Percentiles rank a stretch among this genome's conserved stretches.
phyloP scores from a whole-genome alignment of 2,797 vertebrate species.

The Centroberyx gerrardi region DNA sequence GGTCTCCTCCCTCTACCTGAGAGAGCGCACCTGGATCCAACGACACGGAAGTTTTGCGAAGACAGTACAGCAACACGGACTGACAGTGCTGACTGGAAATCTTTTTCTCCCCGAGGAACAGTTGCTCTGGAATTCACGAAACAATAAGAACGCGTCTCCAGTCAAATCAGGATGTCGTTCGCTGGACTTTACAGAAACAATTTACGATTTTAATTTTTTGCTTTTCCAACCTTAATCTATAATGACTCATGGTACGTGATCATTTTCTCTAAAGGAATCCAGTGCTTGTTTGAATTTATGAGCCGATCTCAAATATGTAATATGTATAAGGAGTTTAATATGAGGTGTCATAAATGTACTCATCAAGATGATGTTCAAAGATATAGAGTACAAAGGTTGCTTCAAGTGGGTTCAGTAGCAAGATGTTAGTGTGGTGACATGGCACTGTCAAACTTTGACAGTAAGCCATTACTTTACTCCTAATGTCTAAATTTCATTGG shows the following conservation, averaged over 20 bases:
- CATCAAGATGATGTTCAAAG: no score
- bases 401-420: no score
- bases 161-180: constrained; percentile 56
- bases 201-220: not conserved
- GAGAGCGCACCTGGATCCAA: constrained; percentile 87
- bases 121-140: constrained; percentile 11
- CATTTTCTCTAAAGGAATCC: constrained; percentile 35
- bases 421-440: not conserved
- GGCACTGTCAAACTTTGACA: not conserved
- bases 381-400: no score
- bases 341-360: not conserved
- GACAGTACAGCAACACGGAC: constrained; percentile 11
- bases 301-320: not conserved
- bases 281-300: not conserved
- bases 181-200: not conserved
- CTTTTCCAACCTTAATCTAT: constrained; percentile 18
- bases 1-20: constrained; percentile 84
- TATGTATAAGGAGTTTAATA: not conserved
- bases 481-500: no score
- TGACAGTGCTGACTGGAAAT: not conserved
- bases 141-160: not conserved
- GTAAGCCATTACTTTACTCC: no score
- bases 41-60: constrained; percentile 86
- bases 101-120: constrained; percentile 1
- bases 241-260: constrained; percentile 70